Base-by-base conservation (phyloP, 2,113 vertebrate species). In the Tichodroma muraria region DNA sequence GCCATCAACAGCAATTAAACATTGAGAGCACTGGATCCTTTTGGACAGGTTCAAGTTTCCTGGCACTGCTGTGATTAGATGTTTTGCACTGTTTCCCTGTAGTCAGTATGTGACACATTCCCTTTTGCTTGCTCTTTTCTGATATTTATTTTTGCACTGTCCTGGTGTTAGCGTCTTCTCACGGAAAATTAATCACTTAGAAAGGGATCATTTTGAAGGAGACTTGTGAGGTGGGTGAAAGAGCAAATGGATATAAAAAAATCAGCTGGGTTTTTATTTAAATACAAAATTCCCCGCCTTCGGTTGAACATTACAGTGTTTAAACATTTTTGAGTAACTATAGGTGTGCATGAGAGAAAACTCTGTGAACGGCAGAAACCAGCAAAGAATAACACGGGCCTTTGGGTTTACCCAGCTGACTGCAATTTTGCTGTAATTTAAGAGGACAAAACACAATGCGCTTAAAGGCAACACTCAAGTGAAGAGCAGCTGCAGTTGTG, bases 1-100 rank as follows among this genome's bases (percentile, higher is more conserved):
- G 97, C 98, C 97, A 98, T 98, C 98, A 98, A 94, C 71, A 97
- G 97, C 98, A 98, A 98, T 98, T 98, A 98, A 98, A 97, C 96
- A 94, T 40, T 61, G 91, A 94, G 95, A 94, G 94, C 96, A 40
- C 78, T 15, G 96, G 97, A 98, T 98, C 97, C 95, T 97, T 98
- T 97, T 97, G 97, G 98, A 99, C 98, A 98, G 98, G 97, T 98
- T 98, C 97, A 97, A 98, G 98, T 98, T 98, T 97, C 97, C 98
- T 98, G 98, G 98, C 98, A 96, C 97, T 97, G 97, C 97, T 95
- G 93, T 97, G 95, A 98, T 98, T 97, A 98, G 98, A 98, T 98
- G 98, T 95, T 98, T 98, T 97, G 96, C 97, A 90, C 97, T 90
- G 90, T 95, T 97, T 97, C 98, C 98, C 98, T 96, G 97, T 97